Evolutionary conservation across 2,888 invertebrate species (phyloP).

Genomic region (Brenthis daphne): DNA sequence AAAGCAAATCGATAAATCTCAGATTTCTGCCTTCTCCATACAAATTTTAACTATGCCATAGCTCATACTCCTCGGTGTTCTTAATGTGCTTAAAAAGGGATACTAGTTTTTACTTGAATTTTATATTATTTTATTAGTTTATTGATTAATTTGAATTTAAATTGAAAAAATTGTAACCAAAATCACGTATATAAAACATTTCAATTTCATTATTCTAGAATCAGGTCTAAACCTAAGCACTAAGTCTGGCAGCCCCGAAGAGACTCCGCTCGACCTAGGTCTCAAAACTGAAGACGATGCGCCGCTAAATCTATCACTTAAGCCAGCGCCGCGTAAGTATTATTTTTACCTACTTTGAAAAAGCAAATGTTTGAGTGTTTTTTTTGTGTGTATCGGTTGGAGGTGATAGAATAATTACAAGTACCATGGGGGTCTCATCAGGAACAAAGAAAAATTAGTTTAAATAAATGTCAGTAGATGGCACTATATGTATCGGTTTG

Average conservation of each 20-base stretch:
- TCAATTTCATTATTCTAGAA: conserved; percentile 48
- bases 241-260: conserved; percentile 65
- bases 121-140: too few relatives aligned
- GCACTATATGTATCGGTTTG: too few relatives aligned
- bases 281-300: conserved; percentile 84
- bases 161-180: neutral
- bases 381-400: too few relatives aligned
- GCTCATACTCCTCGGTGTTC: neutral
- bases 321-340: conserved; percentile 81
- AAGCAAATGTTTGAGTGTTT: too few relatives aligned
- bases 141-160: too few relatives aligned
- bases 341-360: neutral
- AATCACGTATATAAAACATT: neutral
- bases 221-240: conserved; percentile 72
- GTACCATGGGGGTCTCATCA: too few relatives aligned
- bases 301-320: conserved; percentile 91
- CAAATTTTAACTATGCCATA: neutral
- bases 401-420: too few relatives aligned
- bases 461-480: too few relatives aligned
- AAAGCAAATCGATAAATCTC: neutral
- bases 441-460: too few relatives aligned
- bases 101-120: neutral
- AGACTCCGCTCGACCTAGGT: conserved; percentile 77
- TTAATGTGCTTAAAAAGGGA: neutral
- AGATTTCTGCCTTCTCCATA: neutral